Evolutionary conservation across 2,888 invertebrate species (phyloP).

Genomic region (Rosalia funebris): DNA sequence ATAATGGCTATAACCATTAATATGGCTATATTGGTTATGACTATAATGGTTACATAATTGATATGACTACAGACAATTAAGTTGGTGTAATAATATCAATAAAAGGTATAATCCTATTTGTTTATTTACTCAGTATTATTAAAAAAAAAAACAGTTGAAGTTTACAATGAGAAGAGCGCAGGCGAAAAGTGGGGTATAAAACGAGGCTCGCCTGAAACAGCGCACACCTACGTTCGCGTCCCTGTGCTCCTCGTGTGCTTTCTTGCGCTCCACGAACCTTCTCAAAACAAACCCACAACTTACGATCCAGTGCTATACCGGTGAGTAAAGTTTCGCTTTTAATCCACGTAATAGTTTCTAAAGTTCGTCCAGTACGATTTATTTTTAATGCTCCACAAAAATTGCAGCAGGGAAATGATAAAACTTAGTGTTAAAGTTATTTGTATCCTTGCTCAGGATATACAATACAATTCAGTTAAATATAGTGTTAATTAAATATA

Average conservation of each 20-base stretch:
- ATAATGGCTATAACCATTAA: too few species aligned
- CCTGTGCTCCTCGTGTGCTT: conserved; percentile 15
- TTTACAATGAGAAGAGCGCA: conserved; percentile 16
- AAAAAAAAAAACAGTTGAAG: conserved; percentile 1
- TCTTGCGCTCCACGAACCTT: conserved; percentile 9
- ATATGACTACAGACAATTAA: too few species aligned
- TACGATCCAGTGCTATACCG: conserved; percentile 19
- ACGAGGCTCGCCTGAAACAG: conserved; percentile 3
- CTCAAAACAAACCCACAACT: conserved; percentile 20
- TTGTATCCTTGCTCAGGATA: not conserved
- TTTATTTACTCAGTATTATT: conserved; percentile 17
- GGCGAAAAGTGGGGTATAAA: conserved; percentile 22
- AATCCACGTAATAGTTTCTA: conserved; percentile 4
- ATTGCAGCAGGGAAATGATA: not conserved
- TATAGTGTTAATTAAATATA: too few species aligned
- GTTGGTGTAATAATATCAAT: conserved; percentile 8
- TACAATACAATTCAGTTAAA: too few species aligned
- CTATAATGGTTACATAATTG: too few species aligned
- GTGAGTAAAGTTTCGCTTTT: conserved; percentile 16
- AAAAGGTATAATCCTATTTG: conserved; percentile 16
- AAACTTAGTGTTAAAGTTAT: not conserved
- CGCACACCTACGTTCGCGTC: conserved; percentile 17
- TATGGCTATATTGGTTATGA: too few species aligned
- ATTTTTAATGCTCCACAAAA: not conserved
- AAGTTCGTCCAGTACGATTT: conserved; percentile 1